These are phyloP conservation scores for Campoplex capitator DNA, from an alignment of 2,888 invertebrate genomes.

Conservation along the genomic window DNA sequence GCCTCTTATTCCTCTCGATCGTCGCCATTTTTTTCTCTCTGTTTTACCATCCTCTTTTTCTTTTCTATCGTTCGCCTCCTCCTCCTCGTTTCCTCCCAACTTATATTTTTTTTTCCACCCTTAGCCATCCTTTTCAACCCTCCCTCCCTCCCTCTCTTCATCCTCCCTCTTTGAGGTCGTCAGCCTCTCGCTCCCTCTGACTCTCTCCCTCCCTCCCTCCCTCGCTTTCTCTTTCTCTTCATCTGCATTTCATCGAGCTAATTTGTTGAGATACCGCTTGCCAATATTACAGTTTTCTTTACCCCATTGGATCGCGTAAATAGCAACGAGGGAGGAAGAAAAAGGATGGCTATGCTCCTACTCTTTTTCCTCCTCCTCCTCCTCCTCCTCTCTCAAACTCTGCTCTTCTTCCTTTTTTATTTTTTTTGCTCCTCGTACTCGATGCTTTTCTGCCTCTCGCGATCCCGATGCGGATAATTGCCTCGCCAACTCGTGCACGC, in stretches of 20 bases:
- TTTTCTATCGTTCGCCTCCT: slow-evolving; percentile 35
- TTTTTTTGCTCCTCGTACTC: slow-evolving; percentile 42
- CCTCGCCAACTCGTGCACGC: slow-evolving; percentile 76
- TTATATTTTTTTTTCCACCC: slow-evolving; percentile 58
- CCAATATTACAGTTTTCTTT: slow-evolving; percentile 84
- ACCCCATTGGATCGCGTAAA: slow-evolving; percentile 79
- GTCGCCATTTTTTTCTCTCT: slow-evolving; percentile 32
- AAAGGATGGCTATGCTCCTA: slow-evolving; percentile 49
- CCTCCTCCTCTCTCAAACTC: slow-evolving; percentile 40
- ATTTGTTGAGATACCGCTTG: slow-evolving; percentile 85
- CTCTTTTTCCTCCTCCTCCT: slow-evolving; percentile 25
- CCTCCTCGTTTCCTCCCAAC: slow-evolving; percentile 53
- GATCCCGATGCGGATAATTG: slow-evolving; percentile 82
- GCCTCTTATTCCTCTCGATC: slow-evolving; percentile 42
- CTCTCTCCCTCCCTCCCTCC: slow-evolving; percentile 63
- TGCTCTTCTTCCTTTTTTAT: slow-evolving; percentile 48
- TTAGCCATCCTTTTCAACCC: slow-evolving; percentile 57
- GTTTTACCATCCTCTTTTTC: slow-evolving; percentile 34
- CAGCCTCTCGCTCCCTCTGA: slow-evolving; percentile 68
- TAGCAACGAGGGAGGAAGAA: slow-evolving; percentile 64
- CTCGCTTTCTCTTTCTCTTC: slow-evolving; percentile 71
- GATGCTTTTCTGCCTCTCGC: slow-evolving; percentile 71
- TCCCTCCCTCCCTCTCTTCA: slow-evolving; percentile 18
- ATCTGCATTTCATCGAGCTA: slow-evolving; percentile 84
- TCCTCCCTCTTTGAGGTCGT: slow-evolving; percentile 33